phyloP scores from a whole-genome alignment of 2,113 vertebrate genomes.

The Barnardius zonarius region DNA sequence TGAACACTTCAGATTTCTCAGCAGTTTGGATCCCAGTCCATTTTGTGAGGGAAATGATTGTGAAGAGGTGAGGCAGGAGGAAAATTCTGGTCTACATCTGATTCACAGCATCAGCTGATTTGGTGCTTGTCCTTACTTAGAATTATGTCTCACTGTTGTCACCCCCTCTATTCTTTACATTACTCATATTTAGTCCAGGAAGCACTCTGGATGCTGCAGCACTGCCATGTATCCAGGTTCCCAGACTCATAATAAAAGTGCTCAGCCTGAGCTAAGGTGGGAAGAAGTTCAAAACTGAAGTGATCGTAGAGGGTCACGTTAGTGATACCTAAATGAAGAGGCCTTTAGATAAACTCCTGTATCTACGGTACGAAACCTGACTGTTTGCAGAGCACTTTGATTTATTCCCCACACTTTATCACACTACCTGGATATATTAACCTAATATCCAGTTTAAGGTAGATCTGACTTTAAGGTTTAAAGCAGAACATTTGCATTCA shows the following conservation, averaged over 20 bases:
- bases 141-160: background rate
- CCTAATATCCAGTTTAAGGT: background rate
- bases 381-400: background rate
- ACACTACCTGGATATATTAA: background rate
- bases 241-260: fast-evolving
- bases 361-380: background rate
- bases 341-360: background rate
- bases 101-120: background rate
- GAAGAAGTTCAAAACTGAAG: background rate
- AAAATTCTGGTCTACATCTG: background rate
- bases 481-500: background rate
- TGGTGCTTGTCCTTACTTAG: background rate
- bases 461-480: background rate
- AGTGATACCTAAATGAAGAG: background rate
- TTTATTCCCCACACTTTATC: background rate
- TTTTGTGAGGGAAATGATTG: background rate
- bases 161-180: background rate
- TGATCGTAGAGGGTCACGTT: background rate
- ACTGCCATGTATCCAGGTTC: background rate
- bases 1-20: background rate
- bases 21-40: background rate
- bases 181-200: background rate
- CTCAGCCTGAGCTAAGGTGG: background rate
- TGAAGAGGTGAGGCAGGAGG: background rate
- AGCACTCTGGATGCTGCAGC: background rate